Evolutionary conservation across 2,797 vertebrate genomes (phyloP), one percentile per base, ranked within the genome.

Genomic region (Kryptopterus vitreolus): DNA sequence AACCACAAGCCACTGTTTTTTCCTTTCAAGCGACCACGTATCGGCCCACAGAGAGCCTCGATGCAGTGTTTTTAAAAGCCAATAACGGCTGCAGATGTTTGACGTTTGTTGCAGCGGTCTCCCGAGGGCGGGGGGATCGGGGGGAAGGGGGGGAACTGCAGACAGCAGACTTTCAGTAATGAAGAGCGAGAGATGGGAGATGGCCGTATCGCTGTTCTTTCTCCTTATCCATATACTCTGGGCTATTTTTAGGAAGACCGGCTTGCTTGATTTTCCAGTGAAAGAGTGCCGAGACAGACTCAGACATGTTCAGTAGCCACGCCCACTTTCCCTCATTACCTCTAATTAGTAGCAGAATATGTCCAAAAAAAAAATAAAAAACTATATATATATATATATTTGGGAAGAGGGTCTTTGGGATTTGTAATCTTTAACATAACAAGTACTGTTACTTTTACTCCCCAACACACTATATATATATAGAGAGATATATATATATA

Each of bases 21-120:
- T 69, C 76, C 81, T 86, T 78, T 83, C 52, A 81, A 62, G 77
- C 87, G 84, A 86, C 88, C 88, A 79, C 76, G 79, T 82, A 78
- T 63, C 35, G 24, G 58, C 82, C 81, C 82, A 85, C 84, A 87
- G 85, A 86, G 65, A 85, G 38, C 75, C 53, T 26, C 43, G 58
- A 83, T 48, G 24, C 71, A 46, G 76, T 83, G 46, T 74, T 85
- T 84, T 61, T 35, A 79, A n/a, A 48, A 65, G 58, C 62, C 81
- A 48, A 38, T 68, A 72, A 76, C 77, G 79, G 76, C 79, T 43
- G 50, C 26, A 12, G 76, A 63, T 76, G 22, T 22, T 65, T 29
- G 43, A 66, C 43, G 18, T 68, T n/a, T n/a, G n/a, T n/a, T n/a
- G n/a, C n/a, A n/a, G n/a, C n/a, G n/a, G n/a, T n/a, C n/a, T n/a